These are phyloP conservation scores for Dryocosmus kuriphilus DNA, from an alignment of 2,888 invertebrate genomes.

Conservation along the genomic window DNA sequence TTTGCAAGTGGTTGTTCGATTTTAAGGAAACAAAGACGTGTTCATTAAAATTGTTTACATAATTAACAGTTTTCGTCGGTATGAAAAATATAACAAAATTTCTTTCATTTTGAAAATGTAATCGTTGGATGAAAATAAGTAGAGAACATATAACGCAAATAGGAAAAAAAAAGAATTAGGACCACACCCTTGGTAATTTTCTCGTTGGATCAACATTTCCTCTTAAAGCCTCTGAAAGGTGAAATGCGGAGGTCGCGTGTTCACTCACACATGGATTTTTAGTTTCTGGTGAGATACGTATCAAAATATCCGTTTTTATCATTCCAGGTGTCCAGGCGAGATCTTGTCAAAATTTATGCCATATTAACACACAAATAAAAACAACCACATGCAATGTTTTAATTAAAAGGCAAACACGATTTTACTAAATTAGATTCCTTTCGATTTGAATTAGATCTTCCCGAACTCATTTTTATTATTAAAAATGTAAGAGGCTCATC, in stretches of 20 bases:
- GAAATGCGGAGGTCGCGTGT: conserved; percentile 25
- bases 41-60: too few species aligned
- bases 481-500: too few species aligned
- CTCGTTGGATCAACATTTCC: conserved; percentile 2
- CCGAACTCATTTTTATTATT: too few species aligned
- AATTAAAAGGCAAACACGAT: background rate
- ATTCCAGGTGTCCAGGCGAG: background rate
- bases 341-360: background rate
- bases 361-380: background rate
- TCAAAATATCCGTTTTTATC: background rate
- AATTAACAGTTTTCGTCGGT: too few species aligned
- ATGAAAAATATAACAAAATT: too few species aligned
- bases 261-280: background rate
- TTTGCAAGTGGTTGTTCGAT: too few species aligned
- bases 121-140: too few species aligned
- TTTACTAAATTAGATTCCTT: background rate
- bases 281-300: background rate
- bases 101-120: too few species aligned
- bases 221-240: conserved; percentile 24
- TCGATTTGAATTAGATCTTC: too few species aligned
- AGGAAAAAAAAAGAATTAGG: conserved; percentile 4
- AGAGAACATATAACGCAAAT: background rate
- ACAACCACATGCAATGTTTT: background rate
- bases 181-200: conserved; percentile 28
- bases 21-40: too few species aligned